Evolutionary conservation across 2,113 vertebrate species (phyloP), one percentile per base, ranked within the genome.

Genomic region (Lophotis ruficrista): DNA sequence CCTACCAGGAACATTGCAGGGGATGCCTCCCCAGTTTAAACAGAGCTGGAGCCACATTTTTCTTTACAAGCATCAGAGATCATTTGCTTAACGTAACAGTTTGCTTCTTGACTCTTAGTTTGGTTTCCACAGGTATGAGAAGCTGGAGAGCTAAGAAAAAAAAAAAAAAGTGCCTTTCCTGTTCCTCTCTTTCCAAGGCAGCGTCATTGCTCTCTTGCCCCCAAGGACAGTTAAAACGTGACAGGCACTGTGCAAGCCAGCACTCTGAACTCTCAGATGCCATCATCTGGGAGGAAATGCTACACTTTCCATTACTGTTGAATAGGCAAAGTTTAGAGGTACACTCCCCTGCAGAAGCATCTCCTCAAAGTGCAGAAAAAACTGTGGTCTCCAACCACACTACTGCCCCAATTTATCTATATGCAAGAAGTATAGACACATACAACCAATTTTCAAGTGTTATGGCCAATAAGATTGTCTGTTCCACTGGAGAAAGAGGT

Each of bases 321-420:
- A 71, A 77, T 0, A 31, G 43, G 25, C 47, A 66, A 72, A 80
- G 66, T 58, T 45, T 17, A 73, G 62, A 81, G 48, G 14, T 30
- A 43, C 14, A 10, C 13, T 48, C 35, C 24, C 72, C 62, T 56
- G 9, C 65, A 76, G 66, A 75, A 82, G 15, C 14, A 62, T 28
- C 16, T 14, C 35, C 45, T 56, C 16, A 4, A 93, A 70, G 35
- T 33, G 62, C 6, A 53, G 25, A 28, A 17, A 73, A 90, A 14
- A 45, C 4, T 0, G 0, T 14, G 31, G 37, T 70, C 35, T 75
- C 43, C 79, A 80, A 6, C 5, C 38, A 58, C 25, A 22, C 10
- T 7, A 7, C 2, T 30, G 28, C 27, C 31, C 37, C 20, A 27
- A 2, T 68, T 91, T 75, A 66, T 24, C 23, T 35, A 19, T 9